phyloP scores from a whole-genome alignment of 2,113 vertebrate species.

The Rattus rattus region DNA sequence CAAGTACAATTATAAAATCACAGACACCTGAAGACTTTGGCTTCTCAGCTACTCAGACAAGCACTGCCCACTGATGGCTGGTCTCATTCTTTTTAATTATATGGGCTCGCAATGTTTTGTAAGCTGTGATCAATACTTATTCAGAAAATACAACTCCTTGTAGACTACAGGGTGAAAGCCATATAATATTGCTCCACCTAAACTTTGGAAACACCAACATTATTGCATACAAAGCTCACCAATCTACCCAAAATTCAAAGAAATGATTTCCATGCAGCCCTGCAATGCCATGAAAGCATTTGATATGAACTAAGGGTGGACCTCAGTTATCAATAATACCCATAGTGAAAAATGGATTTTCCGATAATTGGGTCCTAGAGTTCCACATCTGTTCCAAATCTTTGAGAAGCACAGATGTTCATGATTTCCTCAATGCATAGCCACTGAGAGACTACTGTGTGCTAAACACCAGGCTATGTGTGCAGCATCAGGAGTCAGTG shows the following conservation, averaged over 20 bases:
- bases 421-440: constrained; percentile 41
- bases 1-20: constrained; percentile 79
- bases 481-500: not conserved
- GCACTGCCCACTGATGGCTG: constrained; percentile 66
- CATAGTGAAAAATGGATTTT: not conserved
- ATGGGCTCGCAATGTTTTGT: constrained; percentile 75
- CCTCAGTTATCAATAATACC: constrained; percentile 59
- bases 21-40: constrained; percentile 71
- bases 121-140: constrained; percentile 82
- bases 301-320: constrained; percentile 70
- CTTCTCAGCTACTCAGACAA: constrained; percentile 57
- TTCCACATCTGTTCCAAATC: not conserved
- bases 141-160: constrained; percentile 81
- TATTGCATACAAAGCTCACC: constrained; percentile 53
- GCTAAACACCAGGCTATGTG: not conserved
- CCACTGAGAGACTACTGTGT: not conserved
- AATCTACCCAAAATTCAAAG: constrained; percentile 54
- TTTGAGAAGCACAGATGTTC: not conserved
- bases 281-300: constrained; percentile 52
- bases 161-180: constrained; percentile 74
- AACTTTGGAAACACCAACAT: constrained; percentile 70
- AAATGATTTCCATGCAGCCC: constrained; percentile 53
- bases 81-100: constrained; percentile 84
- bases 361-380: not conserved
- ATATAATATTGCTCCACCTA: constrained; percentile 75